Base-by-base conservation (phyloP, 1,140 invertebrate genomes). In the Sinonovacula constricta region DNA sequence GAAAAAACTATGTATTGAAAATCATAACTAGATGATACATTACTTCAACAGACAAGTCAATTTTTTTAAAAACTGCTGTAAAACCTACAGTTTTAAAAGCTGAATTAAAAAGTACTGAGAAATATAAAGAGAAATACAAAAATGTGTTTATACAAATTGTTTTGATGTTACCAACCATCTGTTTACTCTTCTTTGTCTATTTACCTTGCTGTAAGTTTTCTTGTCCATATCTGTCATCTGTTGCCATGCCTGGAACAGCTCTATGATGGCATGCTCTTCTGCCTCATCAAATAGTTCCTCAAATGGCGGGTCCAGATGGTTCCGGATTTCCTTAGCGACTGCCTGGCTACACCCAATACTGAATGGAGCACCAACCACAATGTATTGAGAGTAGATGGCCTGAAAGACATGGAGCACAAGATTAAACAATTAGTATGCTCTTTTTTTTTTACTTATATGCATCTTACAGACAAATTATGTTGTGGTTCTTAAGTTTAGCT, bases 261-360 rank as follows among this genome's bases (percentile, higher is more conserved):
- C 81, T 7, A 56, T 63, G 28, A 91, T 54, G 10, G 83, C 77
- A 54, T 86, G 84, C 71, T 89, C 89, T 75, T 90, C 89, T 10
- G 85, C 88, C 14, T 66, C 67, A 80, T 91, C 90, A 87, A 89
- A 91, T 33, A 90, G 81, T 57, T 90, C 88, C 62, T 91, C 90
- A 83, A 86, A 89, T 7, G 90, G 87, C 12, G 89, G 88, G 30
- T 79, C 69, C 5, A 91, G 65, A 28, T 83, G 72, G n/a, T 78
- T 30, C 56, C 82, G 70, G 15, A 90, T 82, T 1, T 84, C 65
- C 5, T 69, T 28, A 10, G 79, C 54, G 0, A 88, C 68, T 18
- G 65, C 70, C 18, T 67, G 28, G 34, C 71, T 72, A 59, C 88
- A 86, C 15, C 82, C 76, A 60, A 91, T 83, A 66, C 72, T 74